These are phyloP conservation scores for Mythimna impura DNA, from an alignment of 2,888 invertebrate genomes.

Conservation along the genomic window DNA sequence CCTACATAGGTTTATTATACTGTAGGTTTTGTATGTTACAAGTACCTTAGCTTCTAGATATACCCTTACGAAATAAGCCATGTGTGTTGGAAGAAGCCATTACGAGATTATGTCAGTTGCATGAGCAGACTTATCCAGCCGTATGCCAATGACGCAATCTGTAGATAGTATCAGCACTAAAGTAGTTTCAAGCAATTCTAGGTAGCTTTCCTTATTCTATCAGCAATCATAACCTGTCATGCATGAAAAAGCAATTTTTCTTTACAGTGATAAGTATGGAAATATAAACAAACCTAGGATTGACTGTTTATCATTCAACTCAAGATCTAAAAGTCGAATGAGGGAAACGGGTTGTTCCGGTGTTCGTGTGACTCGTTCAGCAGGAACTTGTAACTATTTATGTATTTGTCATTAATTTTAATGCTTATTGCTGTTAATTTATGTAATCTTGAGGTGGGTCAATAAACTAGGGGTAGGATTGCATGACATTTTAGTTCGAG, in stretches of 20 bases:
- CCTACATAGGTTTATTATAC: background rate
- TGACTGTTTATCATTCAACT: constrained; percentile 36
- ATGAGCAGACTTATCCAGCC: constrained; percentile 22
- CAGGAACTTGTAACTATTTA: constrained; percentile 54
- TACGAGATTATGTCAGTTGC: constrained; percentile 34
- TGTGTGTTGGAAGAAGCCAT: constrained; percentile 30
- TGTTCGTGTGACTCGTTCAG: constrained; percentile 34
- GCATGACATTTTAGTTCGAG: background rate
- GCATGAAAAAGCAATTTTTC: constrained; percentile 16
- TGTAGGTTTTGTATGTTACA: background rate
- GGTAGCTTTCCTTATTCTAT: constrained; percentile 8
- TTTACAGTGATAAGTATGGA: constrained; percentile 19
- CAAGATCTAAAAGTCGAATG: constrained; percentile 50
- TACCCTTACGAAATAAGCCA: constrained; percentile 16
- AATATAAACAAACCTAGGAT: constrained; percentile 29
- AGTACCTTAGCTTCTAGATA: background rate
- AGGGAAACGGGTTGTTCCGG: constrained; percentile 52
- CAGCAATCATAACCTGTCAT: constrained; percentile 6
- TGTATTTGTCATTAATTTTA: constrained; percentile 38
- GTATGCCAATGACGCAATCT: constrained; percentile 21
- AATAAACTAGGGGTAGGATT: constrained; percentile 18
- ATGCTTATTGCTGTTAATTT: constrained; percentile 26
- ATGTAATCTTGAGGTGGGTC: constrained; percentile 38
- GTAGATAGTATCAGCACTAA: constrained; percentile 16
- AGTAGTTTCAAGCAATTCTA: constrained; percentile 20